phyloP scores from a whole-genome alignment of 1,140 invertebrate species.

The Apis florea region DNA sequence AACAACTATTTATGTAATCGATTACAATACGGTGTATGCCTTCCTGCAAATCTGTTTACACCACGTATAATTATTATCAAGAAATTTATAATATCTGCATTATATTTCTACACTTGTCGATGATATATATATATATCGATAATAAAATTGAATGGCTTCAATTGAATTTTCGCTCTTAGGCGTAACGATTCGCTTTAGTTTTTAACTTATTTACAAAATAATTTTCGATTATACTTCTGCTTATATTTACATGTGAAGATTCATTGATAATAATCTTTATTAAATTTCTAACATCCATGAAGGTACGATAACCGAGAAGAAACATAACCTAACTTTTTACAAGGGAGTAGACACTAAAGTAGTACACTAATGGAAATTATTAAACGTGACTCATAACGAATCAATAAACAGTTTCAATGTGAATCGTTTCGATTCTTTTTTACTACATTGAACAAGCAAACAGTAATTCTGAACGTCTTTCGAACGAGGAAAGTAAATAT shows the following conservation, averaged over 20 bases:
- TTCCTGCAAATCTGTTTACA: neutral
- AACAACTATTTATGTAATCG: conserved; percentile 22
- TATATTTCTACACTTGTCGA: neutral
- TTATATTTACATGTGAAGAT: too few relatives aligned
- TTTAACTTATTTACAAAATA: too few relatives aligned
- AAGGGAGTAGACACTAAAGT: too few relatives aligned
- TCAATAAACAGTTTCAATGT: neutral
- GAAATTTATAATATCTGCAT: too few relatives aligned
- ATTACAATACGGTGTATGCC: neutral
- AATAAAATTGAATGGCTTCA: too few relatives aligned
- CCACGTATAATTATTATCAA: neutral
- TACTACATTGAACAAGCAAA: conserved; percentile 50
- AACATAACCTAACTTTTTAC: neutral
- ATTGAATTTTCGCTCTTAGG: too few relatives aligned
- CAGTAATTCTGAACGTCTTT: conserved; percentile 39
- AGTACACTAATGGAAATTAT: neutral
- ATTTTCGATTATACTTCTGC: too few relatives aligned
- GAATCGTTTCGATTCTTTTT: conserved; percentile 15
- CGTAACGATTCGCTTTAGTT: too few relatives aligned
- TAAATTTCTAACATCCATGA: neutral
- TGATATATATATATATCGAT: neutral
- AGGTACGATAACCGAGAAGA: neutral
- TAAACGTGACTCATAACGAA: neutral
- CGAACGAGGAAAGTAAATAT: conserved; percentile 50
- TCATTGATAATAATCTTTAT: too few relatives aligned